Percentiles rank a stretch among this genome's conserved stretches.
Evolutionary conservation across 1,140 invertebrate species (phyloP).

Genomic region (Ceratina calcarata): DNA sequence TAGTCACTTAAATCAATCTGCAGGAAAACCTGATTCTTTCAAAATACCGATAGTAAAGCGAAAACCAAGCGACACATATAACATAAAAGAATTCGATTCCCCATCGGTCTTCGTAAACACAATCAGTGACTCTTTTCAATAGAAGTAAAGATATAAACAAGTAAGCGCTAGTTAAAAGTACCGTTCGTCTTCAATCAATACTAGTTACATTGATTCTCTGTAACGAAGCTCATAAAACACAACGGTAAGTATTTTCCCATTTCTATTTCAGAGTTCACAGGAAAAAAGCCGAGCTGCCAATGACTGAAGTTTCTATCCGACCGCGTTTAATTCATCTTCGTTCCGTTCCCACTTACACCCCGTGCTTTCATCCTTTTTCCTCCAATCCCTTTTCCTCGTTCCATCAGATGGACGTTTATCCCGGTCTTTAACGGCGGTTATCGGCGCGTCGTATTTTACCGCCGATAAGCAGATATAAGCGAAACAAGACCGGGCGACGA

Average conservation of each 20-base stretch:
- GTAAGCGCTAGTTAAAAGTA: not conserved
- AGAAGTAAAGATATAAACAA: too few species aligned
- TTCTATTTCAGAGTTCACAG: too few species aligned
- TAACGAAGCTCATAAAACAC: not conserved
- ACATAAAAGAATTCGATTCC: not conserved
- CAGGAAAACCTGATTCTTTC: not conserved
- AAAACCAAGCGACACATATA: not conserved
- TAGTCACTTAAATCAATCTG: not conserved
- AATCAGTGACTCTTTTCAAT: not conserved
- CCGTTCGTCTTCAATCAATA: not conserved
- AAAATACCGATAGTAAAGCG: not conserved
- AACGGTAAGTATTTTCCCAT: not conserved
- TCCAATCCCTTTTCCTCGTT: not conserved
- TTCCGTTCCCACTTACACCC: not conserved
- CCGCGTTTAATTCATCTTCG: not conserved
- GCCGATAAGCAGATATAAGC: not conserved
- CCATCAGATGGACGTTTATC: not conserved
- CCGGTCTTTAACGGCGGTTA: not conserved
- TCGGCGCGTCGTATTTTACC: not conserved
- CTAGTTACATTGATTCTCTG: not conserved
- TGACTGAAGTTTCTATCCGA: conserved; percentile 13
- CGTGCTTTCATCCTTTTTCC: not conserved
- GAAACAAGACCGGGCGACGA: conserved; percentile 34
- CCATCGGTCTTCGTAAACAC: too few species aligned
- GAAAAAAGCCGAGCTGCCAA: not conserved